Evolutionary conservation across 23 tunicate genomes (phyloP), one percentile per base, ranked within the genome.

Genomic region (Trididemnum clinides): DNA sequence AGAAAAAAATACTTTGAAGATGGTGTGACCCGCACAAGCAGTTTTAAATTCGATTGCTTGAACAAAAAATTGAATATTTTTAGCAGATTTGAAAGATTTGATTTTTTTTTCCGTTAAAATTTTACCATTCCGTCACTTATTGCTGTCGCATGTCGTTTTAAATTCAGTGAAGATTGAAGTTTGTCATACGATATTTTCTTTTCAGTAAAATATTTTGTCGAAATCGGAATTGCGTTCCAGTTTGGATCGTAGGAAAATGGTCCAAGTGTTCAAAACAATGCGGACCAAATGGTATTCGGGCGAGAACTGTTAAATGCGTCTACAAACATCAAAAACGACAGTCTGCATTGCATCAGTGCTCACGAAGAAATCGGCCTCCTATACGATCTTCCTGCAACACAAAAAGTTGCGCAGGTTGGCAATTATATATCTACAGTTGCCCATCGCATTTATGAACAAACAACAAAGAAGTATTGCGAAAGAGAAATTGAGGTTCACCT

Each of bases 241-340:
- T 93, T 34, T 93, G 98, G 98, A 39, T 83, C 1, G 76, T 64
- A 29, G 82, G 95, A 22, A 39, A 33, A 1, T 95, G 99, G 99
- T 86, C 93, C 21, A 57, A 79, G 1, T 91, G 99, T 85, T 87
- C 99, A 22, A 62, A 65, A 54, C 57, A 88, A 10, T 96, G 99
- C 73, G 98, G 98, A 27, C 63, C 37, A 3, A 64, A 51, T 71
- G 99, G 99, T 15, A 77, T 84, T 51, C 74, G 65, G 36, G 91
- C 93, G 25, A 85, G 99, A 1, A 72, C 84, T 26, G 76, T 85
- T 1, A 85, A 64, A 38, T 96, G 99, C 65, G 96, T 88, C 0
- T 93, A 83, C 63, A 35, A 80, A 49, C 90, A 90, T 28, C 72
- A 84, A 20, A 58, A 72, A 59, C 83, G 84, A 59, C 98, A 93